These are phyloP conservation scores for Carcina quercana DNA, from an alignment of 2,888 invertebrate genomes.

Conservation along the genomic window DNA sequence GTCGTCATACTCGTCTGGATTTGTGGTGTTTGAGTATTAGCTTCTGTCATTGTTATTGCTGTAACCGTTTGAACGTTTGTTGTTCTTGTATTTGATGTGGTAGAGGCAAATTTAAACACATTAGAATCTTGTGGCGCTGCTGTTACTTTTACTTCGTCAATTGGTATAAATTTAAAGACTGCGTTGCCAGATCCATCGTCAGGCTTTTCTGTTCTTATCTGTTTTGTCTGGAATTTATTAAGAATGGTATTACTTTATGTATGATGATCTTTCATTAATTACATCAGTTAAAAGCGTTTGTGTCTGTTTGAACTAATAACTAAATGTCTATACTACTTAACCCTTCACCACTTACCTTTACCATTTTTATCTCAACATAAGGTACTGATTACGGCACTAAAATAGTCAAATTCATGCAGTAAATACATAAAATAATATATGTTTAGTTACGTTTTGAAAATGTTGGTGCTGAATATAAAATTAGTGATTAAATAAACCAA, in stretches of 20 bases:
- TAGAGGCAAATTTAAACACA: constrained; percentile 51
- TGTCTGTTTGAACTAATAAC: background rate
- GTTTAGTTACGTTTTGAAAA: background rate
- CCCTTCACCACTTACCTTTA: constrained; percentile 60
- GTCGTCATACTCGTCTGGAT: constrained; percentile 31
- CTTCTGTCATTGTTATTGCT: constrained; percentile 41
- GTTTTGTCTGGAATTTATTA: constrained; percentile 60
- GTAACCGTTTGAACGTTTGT: constrained; percentile 36
- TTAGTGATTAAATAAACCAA: constrained; percentile 2
- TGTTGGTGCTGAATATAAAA: background rate
- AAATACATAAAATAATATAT: background rate
- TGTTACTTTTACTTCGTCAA: constrained; percentile 59
- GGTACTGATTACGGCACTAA: background rate
- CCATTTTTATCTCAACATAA: constrained; percentile 4
- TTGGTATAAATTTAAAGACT: constrained; percentile 65
- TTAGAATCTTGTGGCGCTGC: constrained; percentile 52
- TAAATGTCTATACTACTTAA: too few species aligned
- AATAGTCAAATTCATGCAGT: constrained; percentile 1
- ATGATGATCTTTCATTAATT: background rate
- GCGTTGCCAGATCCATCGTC: constrained; percentile 48
- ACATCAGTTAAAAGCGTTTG: background rate
- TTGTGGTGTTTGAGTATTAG: constrained; percentile 45
- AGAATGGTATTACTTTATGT: constrained; percentile 11
- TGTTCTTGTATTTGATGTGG: constrained; percentile 30
- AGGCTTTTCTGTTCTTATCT: constrained; percentile 69